Evolutionary conservation across 2,888 invertebrate species (phyloP).

Genomic region (Troides helena): DNA sequence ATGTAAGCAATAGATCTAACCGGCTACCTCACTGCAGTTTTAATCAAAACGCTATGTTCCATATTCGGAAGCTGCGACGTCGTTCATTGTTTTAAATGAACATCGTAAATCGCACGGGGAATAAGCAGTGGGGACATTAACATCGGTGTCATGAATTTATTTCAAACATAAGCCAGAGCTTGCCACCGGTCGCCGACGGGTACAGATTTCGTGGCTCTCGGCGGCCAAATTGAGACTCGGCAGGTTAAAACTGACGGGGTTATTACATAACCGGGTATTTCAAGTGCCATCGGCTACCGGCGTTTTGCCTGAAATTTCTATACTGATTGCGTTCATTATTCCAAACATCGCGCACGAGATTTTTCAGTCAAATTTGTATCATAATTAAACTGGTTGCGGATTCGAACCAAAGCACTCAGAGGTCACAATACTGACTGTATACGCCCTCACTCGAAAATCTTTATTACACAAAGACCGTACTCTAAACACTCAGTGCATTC

Average conservation of each 20-base stretch:
- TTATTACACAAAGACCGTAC: neutral
- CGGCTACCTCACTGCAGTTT: constrained; percentile 13
- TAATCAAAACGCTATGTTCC: constrained; percentile 24
- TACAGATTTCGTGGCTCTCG: constrained; percentile 28
- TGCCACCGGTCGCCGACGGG: constrained; percentile 28
- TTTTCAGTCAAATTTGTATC: neutral
- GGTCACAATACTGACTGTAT: neutral
- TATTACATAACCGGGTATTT: constrained; percentile 26
- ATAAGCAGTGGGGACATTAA: constrained; percentile 27
- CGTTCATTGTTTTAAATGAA: constrained; percentile 29
- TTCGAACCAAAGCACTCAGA: neutral
- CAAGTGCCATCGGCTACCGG: constrained; percentile 21
- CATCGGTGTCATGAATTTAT: constrained; percentile 30
- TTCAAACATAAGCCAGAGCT: constrained; percentile 28
- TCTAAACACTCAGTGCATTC: neutral
- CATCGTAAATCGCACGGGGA: constrained; percentile 26
- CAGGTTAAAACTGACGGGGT: constrained; percentile 30
- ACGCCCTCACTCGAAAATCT: neutral
- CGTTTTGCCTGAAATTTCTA: constrained; percentile 20
- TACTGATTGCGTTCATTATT: constrained; percentile 12
- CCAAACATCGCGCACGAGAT: neutral
- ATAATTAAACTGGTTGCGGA: neutral
- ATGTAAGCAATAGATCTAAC: constrained; percentile 9
- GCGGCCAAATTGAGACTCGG: constrained; percentile 30
- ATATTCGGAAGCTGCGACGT: constrained; percentile 21